These are phyloP conservation scores for Drosophila merina DNA, from an alignment of 2,888 invertebrate genomes.

Conservation along the genomic window DNA sequence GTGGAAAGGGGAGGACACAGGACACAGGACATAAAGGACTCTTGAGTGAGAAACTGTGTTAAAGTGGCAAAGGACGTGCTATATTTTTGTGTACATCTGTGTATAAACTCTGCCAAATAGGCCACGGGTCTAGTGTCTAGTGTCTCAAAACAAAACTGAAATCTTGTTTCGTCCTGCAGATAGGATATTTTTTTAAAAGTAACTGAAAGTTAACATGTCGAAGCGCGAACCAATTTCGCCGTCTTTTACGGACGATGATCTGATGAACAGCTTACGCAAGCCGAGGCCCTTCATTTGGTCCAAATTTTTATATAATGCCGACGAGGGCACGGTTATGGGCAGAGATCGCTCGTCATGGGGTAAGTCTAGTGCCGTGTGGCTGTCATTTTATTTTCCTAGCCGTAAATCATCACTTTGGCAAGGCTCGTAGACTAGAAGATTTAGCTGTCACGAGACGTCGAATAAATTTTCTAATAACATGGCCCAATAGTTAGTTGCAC, in stretches of 20 bases:
- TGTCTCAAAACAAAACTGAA: background rate
- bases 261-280: conserved; percentile 75
- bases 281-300: conserved; percentile 79
- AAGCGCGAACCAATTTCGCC: conserved; percentile 74
- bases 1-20: background rate
- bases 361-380: conserved; percentile 83
- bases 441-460: conserved; percentile 2
- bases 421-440: background rate
- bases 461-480: conserved; percentile 9
- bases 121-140: background rate
- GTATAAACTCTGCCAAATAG: background rate
- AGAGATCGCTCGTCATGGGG: conserved; percentile 88
- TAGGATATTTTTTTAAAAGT: background rate
- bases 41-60: background rate
- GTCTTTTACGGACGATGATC: conserved; percentile 76
- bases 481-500: conserved; percentile 8
- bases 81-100: background rate
- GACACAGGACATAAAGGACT: background rate
- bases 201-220: conserved; percentile 75
- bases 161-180: background rate
- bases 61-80: background rate
- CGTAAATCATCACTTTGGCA: background rate
- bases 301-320: conserved; percentile 85
- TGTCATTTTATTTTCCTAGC: background rate
- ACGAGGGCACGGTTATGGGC: conserved; percentile 87